Percentiles rank a stretch among this genome's conserved stretches.
Conservation (phyloP, 2,888 invertebrate species). For the Prenolepis imparis region DNA sequence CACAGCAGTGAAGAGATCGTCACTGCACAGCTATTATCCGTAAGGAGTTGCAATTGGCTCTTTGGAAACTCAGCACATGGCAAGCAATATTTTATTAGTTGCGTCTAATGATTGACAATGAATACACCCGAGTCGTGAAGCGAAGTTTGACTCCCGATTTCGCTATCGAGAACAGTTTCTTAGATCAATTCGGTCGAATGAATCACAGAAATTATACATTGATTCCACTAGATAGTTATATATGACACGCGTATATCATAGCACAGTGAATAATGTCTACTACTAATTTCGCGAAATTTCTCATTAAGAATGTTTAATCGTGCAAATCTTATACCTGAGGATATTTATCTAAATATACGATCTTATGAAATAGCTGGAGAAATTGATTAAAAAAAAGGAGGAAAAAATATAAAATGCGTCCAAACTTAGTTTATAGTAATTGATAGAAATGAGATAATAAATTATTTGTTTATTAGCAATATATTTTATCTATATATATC, state of each 20-base stretch:
- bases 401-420: not conserved
- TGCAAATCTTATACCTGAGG: not conserved
- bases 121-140: slow-evolving; percentile 4
- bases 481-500: not conserved
- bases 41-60: slow-evolving; percentile 42
- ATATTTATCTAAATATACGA: slow-evolving; percentile 23
- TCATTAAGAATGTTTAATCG: not conserved
- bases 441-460: not conserved
- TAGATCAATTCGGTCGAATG: slow-evolving; percentile 33
- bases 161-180: slow-evolving; percentile 33
- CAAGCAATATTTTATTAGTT: slow-evolving; percentile 47
- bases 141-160: slow-evolving; percentile 46
- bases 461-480: not conserved
- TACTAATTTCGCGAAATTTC: slow-evolving; percentile 1
- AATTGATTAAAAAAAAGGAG: not conserved
- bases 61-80: slow-evolving; percentile 29
- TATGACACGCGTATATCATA: not conserved
- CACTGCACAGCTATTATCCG: slow-evolving; percentile 29
- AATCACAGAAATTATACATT: slow-evolving; percentile 29
- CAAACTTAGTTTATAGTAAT: not conserved
- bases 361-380: not conserved
- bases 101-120: slow-evolving; percentile 43
- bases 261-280: not conserved
- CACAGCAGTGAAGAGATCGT: not conserved
- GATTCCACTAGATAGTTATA: slow-evolving; percentile 22